Evolutionary conservation across 2,888 invertebrate genomes (phyloP), one percentile per base, ranked within the genome.

Genomic region (Luperina nickerlii): DNA sequence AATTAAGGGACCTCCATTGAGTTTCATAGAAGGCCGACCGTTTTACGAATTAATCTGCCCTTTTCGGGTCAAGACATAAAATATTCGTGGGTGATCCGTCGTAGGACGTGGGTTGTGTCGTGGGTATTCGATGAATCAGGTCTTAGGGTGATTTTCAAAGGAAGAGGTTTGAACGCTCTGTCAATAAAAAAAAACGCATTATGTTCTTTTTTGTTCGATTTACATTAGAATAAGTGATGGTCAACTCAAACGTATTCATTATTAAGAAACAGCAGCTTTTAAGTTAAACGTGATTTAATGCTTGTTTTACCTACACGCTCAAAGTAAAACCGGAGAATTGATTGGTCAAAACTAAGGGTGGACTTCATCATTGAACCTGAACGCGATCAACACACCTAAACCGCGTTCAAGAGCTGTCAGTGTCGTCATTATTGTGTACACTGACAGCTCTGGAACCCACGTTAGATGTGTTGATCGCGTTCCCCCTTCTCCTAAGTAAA

Each of bases 31-130:
- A 68, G 74, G 81, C 70, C 48, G 83, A 75, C 81, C 86, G 72
- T 87, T 88, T 87, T 79, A 82, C 68, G 85, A 82, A 90, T 90
- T 90, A 91, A 91, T 90, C 88, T 84, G 76, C 81, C 81, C 83
- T 81, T 57, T 82, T 85, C 72, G 86, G 88, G 85, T 79, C 70
- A 48, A 63, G 69, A 74, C 81, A 88, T 90, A 85, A 90, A 89
- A 88, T 88, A 91, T 86, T 88, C 79, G 70, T 78, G 78, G 73
- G 66, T 65, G 79, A 65, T 76, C 74, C 73, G 54, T 57, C 74
- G 38, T 54, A 32, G 79, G 76, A 79, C 87, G 84, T 82, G 45
- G 45, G 45, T 11, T 45, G 45, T 45, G 45, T 45, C 45, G 45
- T 45, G 45, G 84, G 74, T 70, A 71, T 82, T 85, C 80, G 75